These are phyloP conservation scores for Cybosia mesomella DNA, from an alignment of 2,888 invertebrate genomes.

Conservation along the genomic window DNA sequence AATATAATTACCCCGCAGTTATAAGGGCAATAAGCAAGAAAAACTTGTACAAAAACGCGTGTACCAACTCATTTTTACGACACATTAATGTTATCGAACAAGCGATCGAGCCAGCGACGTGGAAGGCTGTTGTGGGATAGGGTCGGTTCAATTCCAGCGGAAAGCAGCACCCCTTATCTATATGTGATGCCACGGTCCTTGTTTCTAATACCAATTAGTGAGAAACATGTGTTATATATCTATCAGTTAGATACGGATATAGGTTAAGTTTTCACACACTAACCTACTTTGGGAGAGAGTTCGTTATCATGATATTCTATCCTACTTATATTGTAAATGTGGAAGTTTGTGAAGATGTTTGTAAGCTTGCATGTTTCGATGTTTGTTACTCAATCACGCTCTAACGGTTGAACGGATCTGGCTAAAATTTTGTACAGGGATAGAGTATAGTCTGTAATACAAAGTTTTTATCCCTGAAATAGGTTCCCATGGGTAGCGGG, in stretches of 20 bases:
- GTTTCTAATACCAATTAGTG: constrained; percentile 50
- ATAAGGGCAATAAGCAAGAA: constrained; percentile 24
- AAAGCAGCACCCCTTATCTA: constrained; percentile 44
- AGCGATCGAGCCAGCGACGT: constrained; percentile 54
- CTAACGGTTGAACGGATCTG: no score
- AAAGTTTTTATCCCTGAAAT: no score
- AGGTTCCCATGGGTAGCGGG: no score
- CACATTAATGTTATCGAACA: constrained; percentile 67
- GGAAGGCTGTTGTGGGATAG: constrained; percentile 32
- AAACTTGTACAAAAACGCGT: constrained; percentile 51
- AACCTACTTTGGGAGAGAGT: not conserved
- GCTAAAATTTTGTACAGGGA: no score
- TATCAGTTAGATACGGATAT: constrained; percentile 25
- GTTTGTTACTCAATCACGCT: no score
- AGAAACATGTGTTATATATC: constrained; percentile 36
- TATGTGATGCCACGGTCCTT: constrained; percentile 58
- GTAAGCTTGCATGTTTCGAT: no score
- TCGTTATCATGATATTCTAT: not conserved
- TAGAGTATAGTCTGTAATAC: not conserved
- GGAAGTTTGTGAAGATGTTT: no score
- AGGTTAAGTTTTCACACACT: not conserved
- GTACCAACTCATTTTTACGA: constrained; percentile 56
- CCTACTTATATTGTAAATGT: no score
- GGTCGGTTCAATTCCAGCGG: constrained; percentile 28
- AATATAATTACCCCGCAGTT: constrained; percentile 22